Base-by-base conservation (phyloP, 2,113 vertebrate genomes). In the Elephas maximus region DNA sequence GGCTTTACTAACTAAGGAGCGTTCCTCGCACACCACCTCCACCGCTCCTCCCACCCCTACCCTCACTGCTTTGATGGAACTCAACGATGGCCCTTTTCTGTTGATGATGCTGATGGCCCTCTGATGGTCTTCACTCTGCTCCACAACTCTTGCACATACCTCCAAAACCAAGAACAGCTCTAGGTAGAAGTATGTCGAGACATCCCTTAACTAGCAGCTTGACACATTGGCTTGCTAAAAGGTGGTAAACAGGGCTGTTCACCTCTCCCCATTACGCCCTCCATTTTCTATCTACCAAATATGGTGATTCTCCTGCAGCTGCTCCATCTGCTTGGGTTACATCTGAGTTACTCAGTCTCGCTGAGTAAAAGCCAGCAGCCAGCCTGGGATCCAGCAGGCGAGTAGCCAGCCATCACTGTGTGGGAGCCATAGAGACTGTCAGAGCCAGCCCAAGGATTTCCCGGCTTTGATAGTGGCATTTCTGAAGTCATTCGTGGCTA, bases 331-430 rank as follows among this genome's bases (percentile, higher is more conserved):
- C 88, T 45, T 81, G 57, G 65, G 84, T 51, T 91, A 45, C 33
- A 17, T 82, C 74, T 84, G 63, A 69, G 71, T 89, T 93, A 87
- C 84, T 79, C 83, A 83, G 69, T 95, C 69, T 88, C 91, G 51
- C 44, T 88, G 60, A 74, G 62, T 53, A 28, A 85, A 92, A 94
- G 90, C 53, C 48, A 96, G n/a, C 81, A 87, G 81, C 69, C 65
- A 84, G 78, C 60, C 41, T 67, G 4, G 21, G 15, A 78, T 33
- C 86, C 82, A 95, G 71, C 45, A 95, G 93, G 79, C 51, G 21
- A 41, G 30, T 44, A 51, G 57, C 79, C 48, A 51, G 57, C 79
- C 95, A 74, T 65, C 89, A n/a, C 83, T 91, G 57, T 15, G 2
- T 14, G 14, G 30, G 21, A 37, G 8, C 48, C 30, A 28, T 71